Percentiles rank a stretch among this genome's conserved stretches.
phyloP scores from a whole-genome alignment of 2,797 vertebrate genomes.

The Gymnoscopelus microlampas region DNA sequence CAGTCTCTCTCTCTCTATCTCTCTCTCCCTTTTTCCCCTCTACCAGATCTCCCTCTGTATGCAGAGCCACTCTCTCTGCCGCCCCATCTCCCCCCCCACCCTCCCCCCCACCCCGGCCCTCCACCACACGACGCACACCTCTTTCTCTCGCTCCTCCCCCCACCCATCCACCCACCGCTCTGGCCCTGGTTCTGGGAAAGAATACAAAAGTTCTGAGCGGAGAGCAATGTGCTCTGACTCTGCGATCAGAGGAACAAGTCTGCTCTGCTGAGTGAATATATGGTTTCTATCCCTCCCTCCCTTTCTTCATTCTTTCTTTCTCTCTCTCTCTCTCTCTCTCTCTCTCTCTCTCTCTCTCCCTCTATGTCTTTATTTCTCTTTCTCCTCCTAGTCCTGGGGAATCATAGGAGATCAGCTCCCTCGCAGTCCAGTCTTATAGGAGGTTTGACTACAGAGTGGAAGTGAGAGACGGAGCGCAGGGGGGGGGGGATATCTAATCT shows the following conservation, averaged over 20 bases:
- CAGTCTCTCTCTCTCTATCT: slow-evolving; percentile 38
- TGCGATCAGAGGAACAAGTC: slow-evolving; percentile 51
- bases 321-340: slow-evolving; percentile 18
- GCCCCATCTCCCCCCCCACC: slow-evolving; percentile 41
- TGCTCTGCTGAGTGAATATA: slow-evolving; percentile 40
- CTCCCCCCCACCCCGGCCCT: too few species aligned
- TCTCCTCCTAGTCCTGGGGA: slow-evolving; percentile 55
- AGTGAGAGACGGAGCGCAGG: slow-evolving; percentile 17
- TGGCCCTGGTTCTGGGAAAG: slow-evolving; percentile 55
- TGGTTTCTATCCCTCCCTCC: background rate
- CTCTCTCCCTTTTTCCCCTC: slow-evolving; percentile 12
- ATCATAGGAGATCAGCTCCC: slow-evolving; percentile 71
- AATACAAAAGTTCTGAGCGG: slow-evolving; percentile 64
- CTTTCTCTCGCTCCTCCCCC: background rate
- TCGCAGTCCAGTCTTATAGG: slow-evolving; percentile 64
- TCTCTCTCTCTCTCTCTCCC: slow-evolving; percentile 18
- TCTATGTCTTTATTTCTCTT: background rate
- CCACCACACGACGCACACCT: background rate
- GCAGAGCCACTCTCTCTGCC: slow-evolving; percentile 43
- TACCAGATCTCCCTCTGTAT: slow-evolving; percentile 43
- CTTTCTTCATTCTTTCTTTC: slow-evolving; percentile 8
- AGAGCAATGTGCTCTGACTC: slow-evolving; percentile 43
- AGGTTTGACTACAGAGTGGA: slow-evolving; percentile 65
- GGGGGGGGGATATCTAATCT: slow-evolving; percentile 31
- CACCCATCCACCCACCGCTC: slow-evolving; percentile 7